Percentiles rank a stretch among this genome's conserved stretches.
Conservation (phyloP, 2,113 vertebrate genomes). For the Phalacrocorax brasilianus region DNA sequence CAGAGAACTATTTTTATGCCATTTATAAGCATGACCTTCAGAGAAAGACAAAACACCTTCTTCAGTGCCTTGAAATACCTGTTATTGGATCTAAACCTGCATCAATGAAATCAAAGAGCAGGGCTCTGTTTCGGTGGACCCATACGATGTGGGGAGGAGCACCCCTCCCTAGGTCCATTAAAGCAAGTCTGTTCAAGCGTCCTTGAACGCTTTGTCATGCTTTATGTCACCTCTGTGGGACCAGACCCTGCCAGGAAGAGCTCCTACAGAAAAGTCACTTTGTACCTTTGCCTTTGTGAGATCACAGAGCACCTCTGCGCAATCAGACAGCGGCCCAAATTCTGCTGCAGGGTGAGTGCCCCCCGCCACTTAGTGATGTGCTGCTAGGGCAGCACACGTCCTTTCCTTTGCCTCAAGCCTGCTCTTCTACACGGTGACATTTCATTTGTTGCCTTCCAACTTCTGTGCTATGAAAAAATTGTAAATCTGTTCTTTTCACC, state of each 20-base stretch:
- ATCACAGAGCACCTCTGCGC: accelerated
- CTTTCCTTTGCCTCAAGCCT: neutral
- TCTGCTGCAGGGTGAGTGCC: neutral
- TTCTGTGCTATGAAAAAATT: neutral
- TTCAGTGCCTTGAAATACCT: neutral
- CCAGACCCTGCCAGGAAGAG: neutral
- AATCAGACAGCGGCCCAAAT: neutral
- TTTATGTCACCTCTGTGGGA: neutral
- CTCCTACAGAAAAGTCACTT: neutral
- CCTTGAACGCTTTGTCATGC: neutral
- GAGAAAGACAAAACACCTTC: neutral
- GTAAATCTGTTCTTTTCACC: neutral
- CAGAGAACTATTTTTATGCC: slow-evolving; percentile 1
- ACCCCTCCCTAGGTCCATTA: neutral
- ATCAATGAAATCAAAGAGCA: neutral
- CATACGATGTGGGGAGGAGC: neutral
- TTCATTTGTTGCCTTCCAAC: neutral
- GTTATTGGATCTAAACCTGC: neutral
- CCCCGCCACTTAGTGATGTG: neutral
- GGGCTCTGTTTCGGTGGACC: accelerated
- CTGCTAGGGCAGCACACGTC: neutral
- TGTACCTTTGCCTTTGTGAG: neutral
- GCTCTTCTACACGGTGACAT: neutral
- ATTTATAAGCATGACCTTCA: neutral
- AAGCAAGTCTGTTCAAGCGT: neutral